Evolutionary conservation across 92 coral and sea anemone genomes (phyloP), one percentile per base, ranked within the genome.

Genomic region (Zoanthus sociatus): DNA sequence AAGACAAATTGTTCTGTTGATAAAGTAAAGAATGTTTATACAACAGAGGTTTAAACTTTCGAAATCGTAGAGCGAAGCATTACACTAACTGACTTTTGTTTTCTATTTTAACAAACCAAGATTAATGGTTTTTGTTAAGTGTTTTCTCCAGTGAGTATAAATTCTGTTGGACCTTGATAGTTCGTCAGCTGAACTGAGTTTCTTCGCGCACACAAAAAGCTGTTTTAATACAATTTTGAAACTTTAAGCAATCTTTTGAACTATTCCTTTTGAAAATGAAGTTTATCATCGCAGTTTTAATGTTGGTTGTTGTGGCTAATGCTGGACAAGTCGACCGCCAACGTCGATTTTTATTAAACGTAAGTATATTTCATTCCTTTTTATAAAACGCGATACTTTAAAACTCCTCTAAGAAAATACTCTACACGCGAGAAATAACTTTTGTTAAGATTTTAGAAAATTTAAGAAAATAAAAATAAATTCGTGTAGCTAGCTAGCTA

Each of bases 311-410:
- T 7, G 47, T 55, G 26, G 67, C 47, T 3, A 16, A 20, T 26
- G 66, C 82, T 26, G 82, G 48, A 53, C 21, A 77, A 53, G 26
- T 77, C 13, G 67, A 54, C 14, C 67, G 82, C 21, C 67, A 48
- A 54, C 82, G 82, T 21, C 82, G 82, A 11, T 77, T 77, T 33
- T 32, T 77, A 47, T 77, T 77, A 0, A 55, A 77, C 33, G 82
- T 77, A 15, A 54, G 82, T 77, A 21, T 8, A 50, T 11, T 50
- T 4, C 3, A 37, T 37, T 37, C 42, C 42, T 37, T 37, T 37
- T 37, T 37, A 37, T 37, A 37, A 37, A 37, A 37, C 42, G 42
- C 42, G 42, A 37, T 37, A 2, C 42, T 37, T 37, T 37, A 37
- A 37, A 37, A 37, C 42, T 37, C 1, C 4, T 37, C 42, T 37